A percentile compares a stretch with the other conserved stretches of the same genome.
Conservation (phyloP, 1,140 invertebrate species). For the Chlorops oryzae region DNA sequence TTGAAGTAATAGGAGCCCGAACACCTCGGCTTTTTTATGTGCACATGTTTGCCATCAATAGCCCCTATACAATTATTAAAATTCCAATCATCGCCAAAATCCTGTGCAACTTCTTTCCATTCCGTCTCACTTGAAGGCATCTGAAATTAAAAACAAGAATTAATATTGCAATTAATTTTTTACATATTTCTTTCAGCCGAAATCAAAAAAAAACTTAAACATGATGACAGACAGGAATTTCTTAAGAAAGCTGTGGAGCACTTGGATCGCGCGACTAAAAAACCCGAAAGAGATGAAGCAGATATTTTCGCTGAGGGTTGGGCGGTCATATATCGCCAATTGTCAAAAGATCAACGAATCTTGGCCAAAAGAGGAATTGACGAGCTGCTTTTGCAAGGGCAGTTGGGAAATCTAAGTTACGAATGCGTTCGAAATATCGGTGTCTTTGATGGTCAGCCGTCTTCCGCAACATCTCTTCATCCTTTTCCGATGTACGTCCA, state of each 20-base stretch:
- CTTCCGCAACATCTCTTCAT: too few relatives aligned
- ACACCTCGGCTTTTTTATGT: constrained; percentile 10
- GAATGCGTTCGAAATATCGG: not conserved
- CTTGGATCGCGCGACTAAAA: not conserved
- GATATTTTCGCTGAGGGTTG: constrained; percentile 7
- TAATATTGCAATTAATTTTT: not conserved
- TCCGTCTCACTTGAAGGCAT: constrained; percentile 11
- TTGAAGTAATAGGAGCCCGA: constrained; percentile 19
- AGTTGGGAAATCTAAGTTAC: not conserved
- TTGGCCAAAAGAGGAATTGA: constrained; percentile 8
- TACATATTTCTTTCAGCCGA: not conserved
- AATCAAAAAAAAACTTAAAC: not conserved
- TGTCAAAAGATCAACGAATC: constrained; percentile 3
- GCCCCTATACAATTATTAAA: constrained; percentile 21
- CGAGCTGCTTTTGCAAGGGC: not conserved
- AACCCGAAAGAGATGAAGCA: constrained; percentile 1
- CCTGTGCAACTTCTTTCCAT: constrained; percentile 15
- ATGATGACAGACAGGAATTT: not conserved
- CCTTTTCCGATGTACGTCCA: too few relatives aligned
- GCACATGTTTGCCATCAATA: constrained; percentile 18
- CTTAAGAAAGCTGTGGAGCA: not conserved
- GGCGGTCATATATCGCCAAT: constrained; percentile 4
- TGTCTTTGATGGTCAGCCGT: not conserved
- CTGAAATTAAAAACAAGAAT: constrained; percentile 12
- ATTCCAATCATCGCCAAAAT: constrained; percentile 17